Conservation (phyloP, 2,888 invertebrate genomes). For the Conomelus anceps region DNA sequence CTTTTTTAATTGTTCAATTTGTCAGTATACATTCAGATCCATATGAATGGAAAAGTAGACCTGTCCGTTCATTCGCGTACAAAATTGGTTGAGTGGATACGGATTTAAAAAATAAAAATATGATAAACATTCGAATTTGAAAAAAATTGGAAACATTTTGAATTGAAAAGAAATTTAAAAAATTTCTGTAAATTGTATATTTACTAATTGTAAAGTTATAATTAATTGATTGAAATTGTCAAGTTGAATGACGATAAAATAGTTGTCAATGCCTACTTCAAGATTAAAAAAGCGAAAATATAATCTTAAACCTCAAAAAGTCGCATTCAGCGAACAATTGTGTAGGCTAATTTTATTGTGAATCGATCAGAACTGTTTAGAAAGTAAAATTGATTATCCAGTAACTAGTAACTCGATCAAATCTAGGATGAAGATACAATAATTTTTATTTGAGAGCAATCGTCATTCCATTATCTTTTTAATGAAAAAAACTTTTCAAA, state of each 20-base stretch:
- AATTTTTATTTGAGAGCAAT: no score
- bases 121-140: neutral
- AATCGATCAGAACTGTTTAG: no score
- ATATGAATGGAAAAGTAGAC: constrained; percentile 17
- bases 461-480: no score
- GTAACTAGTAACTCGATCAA: no score
- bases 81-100: neutral
- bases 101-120: neutral
- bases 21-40: constrained; percentile 26
- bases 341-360: no score
- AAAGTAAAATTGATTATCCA: no score
- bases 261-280: neutral
- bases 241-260: neutral
- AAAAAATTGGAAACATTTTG: no score
- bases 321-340: neutral
- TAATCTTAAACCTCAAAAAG: neutral
- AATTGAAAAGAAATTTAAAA: no score
- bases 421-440: no score
- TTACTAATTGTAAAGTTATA: neutral
- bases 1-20: constrained; percentile 24
- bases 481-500: no score
- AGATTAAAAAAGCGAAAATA: neutral
- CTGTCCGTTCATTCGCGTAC: neutral
- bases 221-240: neutral
- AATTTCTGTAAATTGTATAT: no score